phyloP scores from a whole-genome alignment of 2,797 vertebrate genomes.

The Hyperoplus lanceolatus region DNA sequence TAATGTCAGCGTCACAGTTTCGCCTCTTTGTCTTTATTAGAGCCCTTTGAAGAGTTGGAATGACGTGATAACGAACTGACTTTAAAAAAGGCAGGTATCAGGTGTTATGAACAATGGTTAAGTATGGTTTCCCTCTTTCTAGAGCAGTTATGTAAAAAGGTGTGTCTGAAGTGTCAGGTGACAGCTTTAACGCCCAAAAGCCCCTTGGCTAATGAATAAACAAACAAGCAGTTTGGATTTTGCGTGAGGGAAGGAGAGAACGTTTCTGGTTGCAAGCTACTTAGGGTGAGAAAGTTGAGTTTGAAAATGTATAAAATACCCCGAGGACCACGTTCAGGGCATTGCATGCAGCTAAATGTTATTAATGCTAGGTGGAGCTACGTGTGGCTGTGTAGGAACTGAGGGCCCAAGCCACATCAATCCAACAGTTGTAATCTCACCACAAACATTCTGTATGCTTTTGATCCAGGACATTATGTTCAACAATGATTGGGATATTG shows the following conservation, averaged over 20 bases:
- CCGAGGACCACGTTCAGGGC: neutral
- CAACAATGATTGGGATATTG: slow-evolving; percentile 10
- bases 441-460: slow-evolving; percentile 7
- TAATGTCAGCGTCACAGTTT: neutral
- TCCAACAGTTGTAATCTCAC: slow-evolving; percentile 23
- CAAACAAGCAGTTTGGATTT: neutral
- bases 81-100: slow-evolving; percentile 9
- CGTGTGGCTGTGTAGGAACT: neutral
- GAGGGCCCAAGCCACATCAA: slow-evolving; percentile 28
- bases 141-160: neutral
- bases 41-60: neutral
- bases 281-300: neutral
- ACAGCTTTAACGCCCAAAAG: neutral
- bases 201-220: neutral
- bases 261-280: neutral
- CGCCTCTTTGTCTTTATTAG: neutral
- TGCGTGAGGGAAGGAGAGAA: neutral
- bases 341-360: neutral
- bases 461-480: neutral
- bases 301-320: neutral
- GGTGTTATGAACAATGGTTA: neutral
- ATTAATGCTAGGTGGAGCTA: slow-evolving; percentile 10
- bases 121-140: neutral
- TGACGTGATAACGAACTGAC: neutral
- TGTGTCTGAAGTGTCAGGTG: slow-evolving; percentile 22